A percentile compares a stretch with the other conserved stretches of the same genome.
These are phyloP conservation scores for Gymnoscopelus braueri DNA, from an alignment of 2,797 vertebrate species.

Conservation along the genomic window DNA sequence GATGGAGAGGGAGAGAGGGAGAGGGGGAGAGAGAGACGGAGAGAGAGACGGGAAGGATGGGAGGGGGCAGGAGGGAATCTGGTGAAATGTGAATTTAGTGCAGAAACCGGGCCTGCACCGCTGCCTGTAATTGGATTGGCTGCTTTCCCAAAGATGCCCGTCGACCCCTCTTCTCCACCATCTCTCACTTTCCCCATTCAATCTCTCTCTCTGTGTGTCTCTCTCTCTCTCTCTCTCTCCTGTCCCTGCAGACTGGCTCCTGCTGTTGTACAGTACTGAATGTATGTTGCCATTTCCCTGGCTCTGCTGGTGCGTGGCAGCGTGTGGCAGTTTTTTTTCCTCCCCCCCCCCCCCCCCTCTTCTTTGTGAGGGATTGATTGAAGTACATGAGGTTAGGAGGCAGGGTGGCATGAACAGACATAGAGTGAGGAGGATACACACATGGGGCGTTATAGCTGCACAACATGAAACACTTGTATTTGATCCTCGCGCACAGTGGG, in stretches of 20 bases:
- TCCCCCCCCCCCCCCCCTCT: not conserved
- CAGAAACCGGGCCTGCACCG: constrained; percentile 78
- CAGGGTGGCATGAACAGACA: constrained; percentile 35
- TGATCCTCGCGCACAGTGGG: constrained; percentile 10
- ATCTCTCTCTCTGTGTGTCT: constrained; percentile 25
- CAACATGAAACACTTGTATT: constrained; percentile 32
- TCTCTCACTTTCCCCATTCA: constrained; percentile 62
- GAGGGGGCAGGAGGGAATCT: constrained; percentile 59
- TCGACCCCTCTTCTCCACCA: constrained; percentile 38
- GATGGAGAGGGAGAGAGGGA: not conserved
- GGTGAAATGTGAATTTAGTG: constrained; percentile 83
- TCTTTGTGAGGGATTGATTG: constrained; percentile 63
- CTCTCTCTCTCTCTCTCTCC: constrained; percentile 30
- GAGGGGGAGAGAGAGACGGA: constrained; percentile 33
- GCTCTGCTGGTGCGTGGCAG: constrained; percentile 71
- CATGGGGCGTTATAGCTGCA: constrained; percentile 25
- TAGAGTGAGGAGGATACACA: constrained; percentile 48
- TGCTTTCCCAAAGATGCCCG: constrained; percentile 79
- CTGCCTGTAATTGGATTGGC: constrained; percentile 90
- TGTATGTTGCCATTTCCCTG: constrained; percentile 73
- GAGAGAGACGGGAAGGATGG: constrained; percentile 35
- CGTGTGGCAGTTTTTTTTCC: constrained; percentile 25
- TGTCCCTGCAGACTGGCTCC: constrained; percentile 62
- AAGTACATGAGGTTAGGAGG: constrained; percentile 64
- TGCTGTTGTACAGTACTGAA: constrained; percentile 35